These are phyloP conservation scores for Diplodus sargus DNA, from an alignment of 2,797 vertebrate genomes.

Conservation along the genomic window DNA sequence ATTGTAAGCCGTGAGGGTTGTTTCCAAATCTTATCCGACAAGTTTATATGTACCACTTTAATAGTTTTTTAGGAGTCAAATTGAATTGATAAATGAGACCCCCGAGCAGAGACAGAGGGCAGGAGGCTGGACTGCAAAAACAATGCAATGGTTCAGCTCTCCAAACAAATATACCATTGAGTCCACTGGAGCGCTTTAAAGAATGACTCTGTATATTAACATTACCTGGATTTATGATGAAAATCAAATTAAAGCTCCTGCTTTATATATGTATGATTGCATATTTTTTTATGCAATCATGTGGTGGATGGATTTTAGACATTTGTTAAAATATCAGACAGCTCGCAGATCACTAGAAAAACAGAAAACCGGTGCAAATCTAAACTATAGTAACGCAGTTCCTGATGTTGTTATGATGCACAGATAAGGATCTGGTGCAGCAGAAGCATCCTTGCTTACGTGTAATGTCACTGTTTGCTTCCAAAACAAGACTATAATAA, in stretches of 20 bases:
- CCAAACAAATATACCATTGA: not conserved
- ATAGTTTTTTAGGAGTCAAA: not conserved
- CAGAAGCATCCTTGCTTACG: not conserved
- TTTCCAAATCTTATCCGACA: constrained; percentile 47
- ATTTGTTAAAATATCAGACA: not conserved
- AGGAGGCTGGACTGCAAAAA: not conserved
- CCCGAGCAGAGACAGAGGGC: not conserved
- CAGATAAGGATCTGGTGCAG: not conserved
- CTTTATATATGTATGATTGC: too few species aligned
- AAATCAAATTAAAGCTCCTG: not conserved
- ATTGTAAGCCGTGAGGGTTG: not conserved
- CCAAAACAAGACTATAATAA: not conserved
- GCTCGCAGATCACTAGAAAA: not conserved
- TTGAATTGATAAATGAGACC: constrained; percentile 2
- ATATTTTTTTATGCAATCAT: too few species aligned
- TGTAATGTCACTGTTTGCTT: not conserved
- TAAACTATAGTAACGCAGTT: not conserved
- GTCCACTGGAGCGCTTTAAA: not conserved
- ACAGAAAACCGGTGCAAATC: not conserved
- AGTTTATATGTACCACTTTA: constrained; percentile 30
- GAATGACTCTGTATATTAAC: not conserved
- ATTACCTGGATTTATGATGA: not conserved
- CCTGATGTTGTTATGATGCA: not conserved
- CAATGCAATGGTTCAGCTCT: not conserved
- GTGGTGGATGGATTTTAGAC: not conserved